These are phyloP conservation scores for Plectropomus leopardus DNA, from an alignment of 2,113 vertebrate genomes.

Conservation along the genomic window DNA sequence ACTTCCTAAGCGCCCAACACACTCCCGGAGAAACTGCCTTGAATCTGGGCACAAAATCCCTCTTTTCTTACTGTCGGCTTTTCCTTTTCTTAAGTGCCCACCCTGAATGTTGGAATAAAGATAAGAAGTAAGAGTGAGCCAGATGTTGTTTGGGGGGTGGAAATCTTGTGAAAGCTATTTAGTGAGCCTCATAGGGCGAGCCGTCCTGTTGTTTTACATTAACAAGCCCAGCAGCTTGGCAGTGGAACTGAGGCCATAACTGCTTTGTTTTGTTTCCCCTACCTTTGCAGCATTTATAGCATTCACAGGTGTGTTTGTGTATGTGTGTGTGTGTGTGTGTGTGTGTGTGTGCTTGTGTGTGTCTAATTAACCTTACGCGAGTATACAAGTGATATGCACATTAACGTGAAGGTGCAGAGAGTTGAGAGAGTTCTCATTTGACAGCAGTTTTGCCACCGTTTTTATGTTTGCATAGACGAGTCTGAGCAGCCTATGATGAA, in stretches of 20 bases:
- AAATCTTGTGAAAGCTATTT: conserved; percentile 68
- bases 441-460: conserved; percentile 18
- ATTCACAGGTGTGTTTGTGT: conserved; percentile 69
- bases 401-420: conserved; percentile 48
- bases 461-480: conserved; percentile 11
- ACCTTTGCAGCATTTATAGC: conserved; percentile 62
- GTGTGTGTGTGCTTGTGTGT: conserved; percentile 24
- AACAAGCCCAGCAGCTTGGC: conserved; percentile 78
- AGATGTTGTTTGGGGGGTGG: conserved; percentile 69
- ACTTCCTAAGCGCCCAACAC: conserved; percentile 8
- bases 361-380: conserved; percentile 61
- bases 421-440: conserved; percentile 26
- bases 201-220: conserved; percentile 77
- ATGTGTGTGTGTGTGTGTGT: background rate
- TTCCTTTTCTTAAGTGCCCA: conserved; percentile 48
- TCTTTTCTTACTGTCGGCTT: conserved; percentile 16
- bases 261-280: conserved; percentile 53
- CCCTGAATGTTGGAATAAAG: conserved; percentile 58
- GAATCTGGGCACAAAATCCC: conserved; percentile 16
- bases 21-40: background rate
- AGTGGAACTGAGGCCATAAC: conserved; percentile 67
- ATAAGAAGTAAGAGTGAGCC: conserved; percentile 56
- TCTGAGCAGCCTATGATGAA: conserved; percentile 31
- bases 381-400: conserved; percentile 71
- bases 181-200: conserved; percentile 66